These are phyloP conservation scores for Micrasema longulum DNA, from an alignment of 1,140 invertebrate genomes.

Conservation along the genomic window DNA sequence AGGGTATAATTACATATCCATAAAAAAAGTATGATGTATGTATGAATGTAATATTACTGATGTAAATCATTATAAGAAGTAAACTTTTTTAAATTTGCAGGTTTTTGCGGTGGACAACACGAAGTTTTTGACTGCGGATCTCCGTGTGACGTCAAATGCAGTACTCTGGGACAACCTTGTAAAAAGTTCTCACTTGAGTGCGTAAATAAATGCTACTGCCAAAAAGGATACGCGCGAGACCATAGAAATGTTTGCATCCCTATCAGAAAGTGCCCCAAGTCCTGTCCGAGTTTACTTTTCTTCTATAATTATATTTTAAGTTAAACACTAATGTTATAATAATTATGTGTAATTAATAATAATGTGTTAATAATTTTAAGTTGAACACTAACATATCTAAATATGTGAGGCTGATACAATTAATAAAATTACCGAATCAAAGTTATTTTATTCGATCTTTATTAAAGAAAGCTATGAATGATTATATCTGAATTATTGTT, in stretches of 20 bases:
- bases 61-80: not conserved
- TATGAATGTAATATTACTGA: no score
- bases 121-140: constrained; percentile 48
- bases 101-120: constrained; percentile 39
- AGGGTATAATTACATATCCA: no score
- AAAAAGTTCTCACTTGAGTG: constrained; percentile 36
- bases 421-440: no score
- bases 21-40: no score
- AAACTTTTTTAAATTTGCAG: constrained; percentile 31
- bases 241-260: constrained; percentile 45
- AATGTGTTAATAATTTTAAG: no score
- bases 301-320: not conserved
- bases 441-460: no score
- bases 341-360: not conserved
- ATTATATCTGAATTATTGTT: no score
- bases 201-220: constrained; percentile 47
- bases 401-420: no score
- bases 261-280: constrained; percentile 41
- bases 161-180: constrained; percentile 37
- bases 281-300: constrained; percentile 5
- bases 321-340: not conserved
- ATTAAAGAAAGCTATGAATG: no score
- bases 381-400: no score
- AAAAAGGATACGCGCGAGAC: constrained; percentile 46
- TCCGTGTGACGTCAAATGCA: constrained; percentile 47